phyloP scores from a whole-genome alignment of 2,797 vertebrate genomes.

The Pseudochaenichthys georgianus region DNA sequence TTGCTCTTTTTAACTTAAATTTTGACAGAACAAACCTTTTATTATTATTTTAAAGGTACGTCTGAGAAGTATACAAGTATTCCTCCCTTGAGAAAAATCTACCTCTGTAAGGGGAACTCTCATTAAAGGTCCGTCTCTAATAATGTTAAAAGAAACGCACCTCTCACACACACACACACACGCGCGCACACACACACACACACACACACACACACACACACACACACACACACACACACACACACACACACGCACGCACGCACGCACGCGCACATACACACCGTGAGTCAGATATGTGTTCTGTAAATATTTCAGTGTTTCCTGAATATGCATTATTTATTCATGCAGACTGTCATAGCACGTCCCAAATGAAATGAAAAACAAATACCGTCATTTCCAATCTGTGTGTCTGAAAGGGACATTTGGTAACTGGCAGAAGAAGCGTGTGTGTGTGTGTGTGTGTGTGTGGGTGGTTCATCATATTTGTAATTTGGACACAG shows the following conservation, averaged over 20 bases:
- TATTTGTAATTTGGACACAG: constrained; percentile 64
- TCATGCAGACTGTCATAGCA: constrained; percentile 67
- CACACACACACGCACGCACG: constrained; percentile 14
- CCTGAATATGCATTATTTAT: constrained; percentile 70
- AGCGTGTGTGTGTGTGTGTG: constrained; percentile 15
- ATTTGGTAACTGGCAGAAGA: constrained; percentile 37
- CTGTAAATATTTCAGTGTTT: constrained; percentile 74
- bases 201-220: too few species aligned
- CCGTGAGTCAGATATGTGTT: constrained; percentile 44
- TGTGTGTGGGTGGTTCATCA: constrained; percentile 35
- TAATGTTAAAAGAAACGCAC: background rate
- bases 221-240: too few species aligned
- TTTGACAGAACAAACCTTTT: background rate
- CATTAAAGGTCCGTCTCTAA: constrained; percentile 57
- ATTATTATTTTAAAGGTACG: background rate
- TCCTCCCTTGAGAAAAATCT: background rate
- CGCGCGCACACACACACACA: constrained; percentile 17
- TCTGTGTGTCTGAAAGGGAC: constrained; percentile 35
- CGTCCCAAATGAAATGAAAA: constrained; percentile 66
- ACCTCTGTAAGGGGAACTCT: constrained; percentile 50
- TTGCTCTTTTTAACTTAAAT: background rate
- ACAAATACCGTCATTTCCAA: constrained; percentile 61
- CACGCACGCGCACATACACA: constrained; percentile 7
- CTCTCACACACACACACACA: constrained; percentile 1
- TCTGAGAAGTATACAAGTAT: background rate